Conservation (phyloP, 2,113 vertebrate species). For the Dipodomys stephensi region DNA sequence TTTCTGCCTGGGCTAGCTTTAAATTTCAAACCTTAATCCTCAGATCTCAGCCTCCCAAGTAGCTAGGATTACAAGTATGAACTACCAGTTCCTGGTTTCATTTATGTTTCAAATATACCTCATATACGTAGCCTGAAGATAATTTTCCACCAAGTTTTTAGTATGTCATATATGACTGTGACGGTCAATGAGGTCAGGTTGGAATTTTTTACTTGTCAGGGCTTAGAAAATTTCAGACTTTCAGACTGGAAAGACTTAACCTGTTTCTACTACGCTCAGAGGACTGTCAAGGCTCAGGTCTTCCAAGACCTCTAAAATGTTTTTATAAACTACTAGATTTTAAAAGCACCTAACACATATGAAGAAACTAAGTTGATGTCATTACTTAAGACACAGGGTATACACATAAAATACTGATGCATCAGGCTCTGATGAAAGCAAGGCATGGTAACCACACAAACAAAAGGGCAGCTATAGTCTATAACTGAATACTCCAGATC, state of each 20-base stretch:
- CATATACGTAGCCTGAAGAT: not conserved
- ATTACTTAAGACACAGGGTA: not conserved
- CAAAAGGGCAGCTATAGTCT: not conserved
- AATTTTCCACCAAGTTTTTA: not conserved
- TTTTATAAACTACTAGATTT: conserved; percentile 49
- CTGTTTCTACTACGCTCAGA: not conserved
- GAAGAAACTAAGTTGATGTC: not conserved
- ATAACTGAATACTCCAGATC: not conserved
- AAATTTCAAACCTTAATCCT: too few species aligned
- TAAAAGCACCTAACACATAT: conserved; percentile 20
- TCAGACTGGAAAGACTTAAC: not conserved
- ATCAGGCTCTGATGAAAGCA: not conserved
- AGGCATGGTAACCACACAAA: not conserved
- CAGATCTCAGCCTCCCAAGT: too few species aligned
- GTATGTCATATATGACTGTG: not conserved
- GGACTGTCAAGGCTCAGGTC: not conserved
- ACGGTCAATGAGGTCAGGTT: not conserved
- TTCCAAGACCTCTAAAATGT: conserved; percentile 30
- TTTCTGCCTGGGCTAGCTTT: too few species aligned
- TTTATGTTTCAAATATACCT: not conserved
- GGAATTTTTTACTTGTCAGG: not conserved
- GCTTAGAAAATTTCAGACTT: not conserved
- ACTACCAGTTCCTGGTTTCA: not conserved
- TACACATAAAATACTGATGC: not conserved
- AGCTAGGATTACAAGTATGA: too few species aligned